Evolutionary conservation across 2,113 vertebrate genomes (phyloP).

Genomic region (Casuarius casuarius): DNA sequence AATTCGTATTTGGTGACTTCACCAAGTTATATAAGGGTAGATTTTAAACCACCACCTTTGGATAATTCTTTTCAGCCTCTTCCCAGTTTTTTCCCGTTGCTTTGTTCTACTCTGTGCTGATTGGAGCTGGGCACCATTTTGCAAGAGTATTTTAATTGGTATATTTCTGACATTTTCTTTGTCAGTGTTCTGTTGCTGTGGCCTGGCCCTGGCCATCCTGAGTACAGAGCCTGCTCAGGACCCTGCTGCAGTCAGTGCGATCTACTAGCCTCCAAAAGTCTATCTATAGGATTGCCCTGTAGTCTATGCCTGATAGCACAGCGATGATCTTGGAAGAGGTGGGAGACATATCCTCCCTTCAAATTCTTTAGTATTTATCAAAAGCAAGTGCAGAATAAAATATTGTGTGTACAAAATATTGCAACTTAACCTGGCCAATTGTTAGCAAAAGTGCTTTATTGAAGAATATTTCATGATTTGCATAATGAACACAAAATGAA

Average conservation of each 20-base stretch:
- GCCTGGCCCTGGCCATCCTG: not conserved
- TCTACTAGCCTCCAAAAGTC: not conserved
- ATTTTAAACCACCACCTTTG: slow-evolving; percentile 6
- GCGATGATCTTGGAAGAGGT: not conserved
- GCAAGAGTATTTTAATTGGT: not conserved
- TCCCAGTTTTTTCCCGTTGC: not conserved
- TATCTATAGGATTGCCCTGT: not conserved
- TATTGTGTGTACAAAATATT: not conserved
- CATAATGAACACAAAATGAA: not conserved
- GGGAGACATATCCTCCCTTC: not conserved
- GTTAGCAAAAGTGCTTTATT: not conserved
- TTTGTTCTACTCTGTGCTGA: not conserved
- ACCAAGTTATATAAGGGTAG: slow-evolving; percentile 47
- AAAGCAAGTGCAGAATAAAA: slow-evolving; percentile 6
- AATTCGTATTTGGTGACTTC: slow-evolving; percentile 37
- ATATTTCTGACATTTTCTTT: not conserved
- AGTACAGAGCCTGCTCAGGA: not conserved
- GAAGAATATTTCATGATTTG: not conserved
- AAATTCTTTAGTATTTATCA: not conserved
- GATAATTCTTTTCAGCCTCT: not conserved
- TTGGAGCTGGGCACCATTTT: not conserved
- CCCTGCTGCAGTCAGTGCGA: not conserved
- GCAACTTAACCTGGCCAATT: not conserved
- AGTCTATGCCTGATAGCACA: not conserved
- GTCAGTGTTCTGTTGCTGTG: not conserved